These are phyloP conservation scores for Etheostoma nigrum DNA, from an alignment of 2,797 vertebrate genomes.

Conservation along the genomic window DNA sequence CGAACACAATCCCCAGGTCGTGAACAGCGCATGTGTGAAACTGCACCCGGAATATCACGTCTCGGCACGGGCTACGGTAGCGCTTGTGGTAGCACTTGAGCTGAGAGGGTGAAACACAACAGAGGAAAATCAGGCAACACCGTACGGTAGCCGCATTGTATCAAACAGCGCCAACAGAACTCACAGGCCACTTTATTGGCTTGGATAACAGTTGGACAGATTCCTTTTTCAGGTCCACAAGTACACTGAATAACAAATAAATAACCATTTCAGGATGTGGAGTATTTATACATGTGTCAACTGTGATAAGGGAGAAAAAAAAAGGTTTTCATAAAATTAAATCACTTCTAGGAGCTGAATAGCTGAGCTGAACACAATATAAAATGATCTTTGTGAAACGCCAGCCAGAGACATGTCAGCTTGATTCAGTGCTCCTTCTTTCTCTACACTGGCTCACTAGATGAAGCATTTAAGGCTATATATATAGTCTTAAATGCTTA, in stretches of 20 bases:
- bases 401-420: conserved; percentile 35
- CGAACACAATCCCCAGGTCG: conserved; percentile 93
- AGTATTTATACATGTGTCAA: conserved; percentile 1
- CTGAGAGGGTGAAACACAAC: conserved; percentile 70
- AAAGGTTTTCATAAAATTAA: neutral
- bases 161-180: neutral
- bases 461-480: conserved; percentile 43
- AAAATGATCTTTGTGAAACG: conserved; percentile 16
- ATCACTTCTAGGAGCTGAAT: neutral
- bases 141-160: neutral
- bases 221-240: conserved; percentile 1
- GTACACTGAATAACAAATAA: neutral
- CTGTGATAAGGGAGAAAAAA: neutral
- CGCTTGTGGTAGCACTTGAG: conserved; percentile 99
- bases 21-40: conserved; percentile 98
- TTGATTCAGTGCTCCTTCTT: conserved; percentile 27
- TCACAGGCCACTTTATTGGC: neutral
- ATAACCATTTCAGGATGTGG: neutral
- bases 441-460: conserved; percentile 29
- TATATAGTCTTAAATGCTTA: conserved; percentile 40
- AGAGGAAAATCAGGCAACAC: neutral
- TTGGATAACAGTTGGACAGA: neutral
- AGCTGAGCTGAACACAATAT: conserved; percentile 9
- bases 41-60: conserved; percentile 96
- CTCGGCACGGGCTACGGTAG: conserved; percentile 91